phyloP scores from a whole-genome alignment of 2,113 vertebrate species.

The Microtus oregoni region DNA sequence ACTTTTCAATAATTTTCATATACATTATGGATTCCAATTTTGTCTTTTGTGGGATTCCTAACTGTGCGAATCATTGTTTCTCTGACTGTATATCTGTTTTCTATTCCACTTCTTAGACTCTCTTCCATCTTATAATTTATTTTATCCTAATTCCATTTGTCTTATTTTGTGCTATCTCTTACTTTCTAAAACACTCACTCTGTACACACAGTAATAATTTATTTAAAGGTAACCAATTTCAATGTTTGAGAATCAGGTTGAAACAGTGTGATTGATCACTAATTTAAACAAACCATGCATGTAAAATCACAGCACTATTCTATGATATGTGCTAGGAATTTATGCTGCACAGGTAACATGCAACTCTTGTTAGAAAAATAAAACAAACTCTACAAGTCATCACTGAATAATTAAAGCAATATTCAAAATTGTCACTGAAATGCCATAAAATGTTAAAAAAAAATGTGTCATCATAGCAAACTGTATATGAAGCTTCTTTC shows the following conservation, averaged over 20 bases:
- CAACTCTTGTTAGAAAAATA: not conserved
- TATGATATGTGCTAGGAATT: not conserved
- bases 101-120: no score
- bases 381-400: not conserved
- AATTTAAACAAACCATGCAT: not conserved
- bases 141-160: no score
- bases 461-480: not conserved
- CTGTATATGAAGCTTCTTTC: not conserved
- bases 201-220: not conserved
- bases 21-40: no score
- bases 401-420: not conserved
- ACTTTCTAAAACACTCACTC: not conserved
- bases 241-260: no score
- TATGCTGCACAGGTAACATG: no score
- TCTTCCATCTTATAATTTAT: no score
- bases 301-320: not conserved
- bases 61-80: no score
- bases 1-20: no score
- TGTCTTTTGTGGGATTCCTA: no score
- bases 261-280: not conserved
- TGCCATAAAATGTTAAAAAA: not conserved
- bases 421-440: not conserved
- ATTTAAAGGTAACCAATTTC: not conserved
- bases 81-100: no score
- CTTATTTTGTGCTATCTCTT: no score